Evolutionary conservation across 2,113 vertebrate genomes (phyloP).

Genomic region (Maccullochella peelii): DNA sequence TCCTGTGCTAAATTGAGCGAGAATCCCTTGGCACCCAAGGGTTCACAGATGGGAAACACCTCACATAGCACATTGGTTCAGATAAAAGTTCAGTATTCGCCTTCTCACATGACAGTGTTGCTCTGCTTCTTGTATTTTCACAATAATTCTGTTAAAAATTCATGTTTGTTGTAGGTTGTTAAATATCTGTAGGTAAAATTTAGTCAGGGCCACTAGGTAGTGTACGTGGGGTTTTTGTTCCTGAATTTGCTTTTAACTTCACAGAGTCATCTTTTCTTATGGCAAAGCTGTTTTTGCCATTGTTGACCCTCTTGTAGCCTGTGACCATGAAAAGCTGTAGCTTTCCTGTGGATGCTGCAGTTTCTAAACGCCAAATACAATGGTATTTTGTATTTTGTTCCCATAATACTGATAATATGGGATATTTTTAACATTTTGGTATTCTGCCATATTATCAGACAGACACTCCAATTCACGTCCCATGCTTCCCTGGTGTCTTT

Average conservation of each 20-base stretch:
- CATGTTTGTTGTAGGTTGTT: not conserved
- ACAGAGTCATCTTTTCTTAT: not conserved
- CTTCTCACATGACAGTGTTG: not conserved
- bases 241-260: not conserved
- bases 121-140: not conserved
- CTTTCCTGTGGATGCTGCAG: not conserved
- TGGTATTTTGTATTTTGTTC: not conserved
- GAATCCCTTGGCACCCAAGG: constrained; percentile 13
- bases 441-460: not conserved
- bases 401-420: not conserved
- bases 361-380: not conserved
- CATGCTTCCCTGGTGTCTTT: not conserved
- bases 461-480: not conserved
- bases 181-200: not conserved
- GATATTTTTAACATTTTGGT: not conserved
- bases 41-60: constrained; percentile 27
- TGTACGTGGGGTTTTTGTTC: not conserved
- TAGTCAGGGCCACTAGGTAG: not conserved
- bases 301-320: not conserved
- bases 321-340: not conserved
- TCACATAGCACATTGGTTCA: constrained; percentile 24
- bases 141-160: not conserved
- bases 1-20: constrained; percentile 22
- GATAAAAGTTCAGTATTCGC: constrained; percentile 20
- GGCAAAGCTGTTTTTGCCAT: too few relatives aligned